A percentile compares a stretch with the other conserved stretches of the same genome.
Evolutionary conservation across 2,797 vertebrate species (phyloP).

Genomic region (Lacerta agilis): DNA sequence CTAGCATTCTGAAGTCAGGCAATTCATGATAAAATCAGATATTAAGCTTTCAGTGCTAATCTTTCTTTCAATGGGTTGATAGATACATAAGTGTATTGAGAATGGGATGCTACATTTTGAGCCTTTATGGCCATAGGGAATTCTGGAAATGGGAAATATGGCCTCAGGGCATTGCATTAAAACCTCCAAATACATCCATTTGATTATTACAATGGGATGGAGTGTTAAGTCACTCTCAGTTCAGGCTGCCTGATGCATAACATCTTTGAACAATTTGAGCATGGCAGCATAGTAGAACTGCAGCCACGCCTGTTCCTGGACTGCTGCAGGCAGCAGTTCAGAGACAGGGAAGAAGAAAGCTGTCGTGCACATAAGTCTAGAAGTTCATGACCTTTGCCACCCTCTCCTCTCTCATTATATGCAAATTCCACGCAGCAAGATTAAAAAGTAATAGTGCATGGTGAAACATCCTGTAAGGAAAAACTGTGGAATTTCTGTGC

Average conservation of each 20-base stretch:
- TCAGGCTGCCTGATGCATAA: background rate
- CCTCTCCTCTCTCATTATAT: background rate
- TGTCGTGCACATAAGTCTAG: background rate
- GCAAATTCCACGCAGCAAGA: background rate
- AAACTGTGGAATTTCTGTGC: too few relatives aligned
- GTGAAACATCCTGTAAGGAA: background rate
- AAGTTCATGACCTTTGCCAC: background rate
- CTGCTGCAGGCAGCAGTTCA: background rate
- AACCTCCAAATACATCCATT: background rate
- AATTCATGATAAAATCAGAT: background rate
- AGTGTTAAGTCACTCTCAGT: background rate
- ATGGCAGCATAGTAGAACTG: background rate
- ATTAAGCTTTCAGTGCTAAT: background rate
- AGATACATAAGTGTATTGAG: background rate
- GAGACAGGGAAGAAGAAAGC: background rate
- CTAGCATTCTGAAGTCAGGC: background rate
- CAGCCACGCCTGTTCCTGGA: background rate
- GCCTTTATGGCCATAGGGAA: background rate
- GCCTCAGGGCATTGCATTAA: background rate
- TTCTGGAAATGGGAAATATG: background rate
- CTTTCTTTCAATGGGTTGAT: background rate
- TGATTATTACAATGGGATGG: constrained; percentile 1
- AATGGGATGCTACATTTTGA: background rate
- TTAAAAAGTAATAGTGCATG: background rate
- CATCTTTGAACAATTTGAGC: background rate